Evolutionary conservation across 2,797 vertebrate genomes (phyloP).

Genomic region (Crotalus adamanteus): DNA sequence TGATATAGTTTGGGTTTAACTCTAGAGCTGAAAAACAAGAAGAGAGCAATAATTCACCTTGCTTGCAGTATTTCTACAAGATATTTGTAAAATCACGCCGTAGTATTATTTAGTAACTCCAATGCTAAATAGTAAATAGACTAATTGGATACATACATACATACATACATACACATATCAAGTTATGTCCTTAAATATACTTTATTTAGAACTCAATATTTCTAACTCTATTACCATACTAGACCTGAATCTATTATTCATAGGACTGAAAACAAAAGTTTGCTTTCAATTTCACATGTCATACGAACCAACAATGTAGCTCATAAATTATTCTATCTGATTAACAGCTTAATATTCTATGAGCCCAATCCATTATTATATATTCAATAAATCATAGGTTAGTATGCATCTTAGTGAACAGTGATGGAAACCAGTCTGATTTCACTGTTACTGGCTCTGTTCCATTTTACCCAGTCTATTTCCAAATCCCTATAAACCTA

Average conservation of each 20-base stretch:
- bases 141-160: neutral
- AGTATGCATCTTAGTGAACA: neutral
- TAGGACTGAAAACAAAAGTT: neutral
- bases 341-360: neutral
- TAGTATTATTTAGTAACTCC: neutral
- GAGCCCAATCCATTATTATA: neutral
- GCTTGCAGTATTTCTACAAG: neutral
- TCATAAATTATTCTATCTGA: neutral
- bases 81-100: neutral
- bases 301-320: neutral
- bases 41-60: neutral
- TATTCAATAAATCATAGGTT: neutral
- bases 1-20: constrained; percentile 86
- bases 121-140: neutral
- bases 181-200: neutral
- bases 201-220: neutral
- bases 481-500: neutral
- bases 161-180: neutral
- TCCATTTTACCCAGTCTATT: neutral
- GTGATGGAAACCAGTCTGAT: too few species aligned
- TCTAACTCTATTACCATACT: neutral
- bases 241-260: neutral
- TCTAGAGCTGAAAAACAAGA: constrained; percentile 79
- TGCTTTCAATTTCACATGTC: neutral
- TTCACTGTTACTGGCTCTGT: neutral